Conservation (phyloP, 1,140 invertebrate species). For the Steinernema khuongi region DNA sequence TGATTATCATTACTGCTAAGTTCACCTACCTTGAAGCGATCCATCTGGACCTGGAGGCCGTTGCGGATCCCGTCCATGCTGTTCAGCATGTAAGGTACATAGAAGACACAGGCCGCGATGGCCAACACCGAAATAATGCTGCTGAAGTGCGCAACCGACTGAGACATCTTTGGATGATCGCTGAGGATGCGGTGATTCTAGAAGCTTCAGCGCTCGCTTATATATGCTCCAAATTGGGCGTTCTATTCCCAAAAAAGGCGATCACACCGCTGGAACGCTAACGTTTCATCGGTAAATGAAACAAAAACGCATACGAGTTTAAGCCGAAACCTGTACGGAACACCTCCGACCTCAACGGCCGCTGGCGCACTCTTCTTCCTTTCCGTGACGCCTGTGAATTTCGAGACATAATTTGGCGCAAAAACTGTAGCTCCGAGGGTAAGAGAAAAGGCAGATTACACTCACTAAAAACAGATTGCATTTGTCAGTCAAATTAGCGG, state of each 20-base stretch:
- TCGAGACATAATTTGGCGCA: not conserved
- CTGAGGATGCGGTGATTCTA: not conserved
- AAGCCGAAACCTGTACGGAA: not conserved
- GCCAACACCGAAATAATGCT: not conserved
- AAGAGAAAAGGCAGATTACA: too few species aligned
- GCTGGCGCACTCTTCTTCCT: not conserved
- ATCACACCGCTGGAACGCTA: not conserved
- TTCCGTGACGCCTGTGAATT: not conserved
- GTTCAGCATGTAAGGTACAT: constrained; percentile 4
- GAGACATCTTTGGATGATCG: not conserved
- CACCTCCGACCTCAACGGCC: not conserved
- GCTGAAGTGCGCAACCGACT: not conserved
- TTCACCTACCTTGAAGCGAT: not conserved
- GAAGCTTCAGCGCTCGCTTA: not conserved
- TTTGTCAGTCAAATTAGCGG: too few species aligned
- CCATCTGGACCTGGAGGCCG: constrained; percentile 6
- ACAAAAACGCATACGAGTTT: not conserved
- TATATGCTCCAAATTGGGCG: not conserved
- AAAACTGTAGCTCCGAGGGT: too few species aligned
- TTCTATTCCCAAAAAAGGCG: not conserved
- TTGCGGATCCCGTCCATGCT: constrained; percentile 2
- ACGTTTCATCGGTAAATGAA: not conserved
- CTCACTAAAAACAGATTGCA: too few species aligned
- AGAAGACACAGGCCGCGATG: not conserved
- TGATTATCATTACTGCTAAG: not conserved